Evolutionary conservation across 2,888 invertebrate species (phyloP).

Genomic region (Lumbricus terrestris): DNA sequence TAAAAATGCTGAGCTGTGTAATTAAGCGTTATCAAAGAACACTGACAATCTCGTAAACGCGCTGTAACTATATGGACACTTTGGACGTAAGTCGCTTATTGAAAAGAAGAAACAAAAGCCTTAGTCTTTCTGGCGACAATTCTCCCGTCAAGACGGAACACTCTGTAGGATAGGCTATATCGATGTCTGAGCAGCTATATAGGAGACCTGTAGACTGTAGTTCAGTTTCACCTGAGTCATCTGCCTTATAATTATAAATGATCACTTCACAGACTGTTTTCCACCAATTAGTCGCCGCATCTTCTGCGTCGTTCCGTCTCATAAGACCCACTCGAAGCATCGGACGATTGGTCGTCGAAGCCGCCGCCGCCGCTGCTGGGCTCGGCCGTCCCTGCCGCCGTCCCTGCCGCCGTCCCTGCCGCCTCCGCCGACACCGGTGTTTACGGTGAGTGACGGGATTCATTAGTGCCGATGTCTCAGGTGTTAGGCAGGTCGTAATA

Average conservation of each 20-base stretch:
- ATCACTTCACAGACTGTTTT: not conserved
- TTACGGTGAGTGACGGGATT: not conserved
- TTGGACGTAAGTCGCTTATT: not conserved
- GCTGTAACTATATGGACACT: too few species aligned
- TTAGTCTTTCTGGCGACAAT: not conserved
- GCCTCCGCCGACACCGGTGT: too few species aligned
- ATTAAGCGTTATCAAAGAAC: not conserved
- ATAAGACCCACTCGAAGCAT: not conserved
- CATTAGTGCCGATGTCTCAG: not conserved
- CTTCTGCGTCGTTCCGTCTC: constrained; percentile 3
- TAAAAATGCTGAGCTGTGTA: not conserved
- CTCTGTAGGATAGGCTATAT: too few species aligned
- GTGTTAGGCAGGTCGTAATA: not conserved
- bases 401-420: too few species aligned
- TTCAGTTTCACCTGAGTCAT: not conserved
- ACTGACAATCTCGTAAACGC: not conserved
- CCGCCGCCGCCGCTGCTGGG: not conserved
- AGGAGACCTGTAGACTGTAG: too few species aligned
- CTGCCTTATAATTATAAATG: not conserved
- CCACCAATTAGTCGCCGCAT: not conserved
- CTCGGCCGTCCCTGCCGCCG: too few species aligned
- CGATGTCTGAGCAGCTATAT: not conserved
- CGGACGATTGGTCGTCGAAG: not conserved
- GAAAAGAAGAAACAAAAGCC: not conserved
- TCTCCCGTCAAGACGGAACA: not conserved